Evolutionary conservation across 2,797 vertebrate species (phyloP).

Genomic region (Mus minutoides): DNA sequence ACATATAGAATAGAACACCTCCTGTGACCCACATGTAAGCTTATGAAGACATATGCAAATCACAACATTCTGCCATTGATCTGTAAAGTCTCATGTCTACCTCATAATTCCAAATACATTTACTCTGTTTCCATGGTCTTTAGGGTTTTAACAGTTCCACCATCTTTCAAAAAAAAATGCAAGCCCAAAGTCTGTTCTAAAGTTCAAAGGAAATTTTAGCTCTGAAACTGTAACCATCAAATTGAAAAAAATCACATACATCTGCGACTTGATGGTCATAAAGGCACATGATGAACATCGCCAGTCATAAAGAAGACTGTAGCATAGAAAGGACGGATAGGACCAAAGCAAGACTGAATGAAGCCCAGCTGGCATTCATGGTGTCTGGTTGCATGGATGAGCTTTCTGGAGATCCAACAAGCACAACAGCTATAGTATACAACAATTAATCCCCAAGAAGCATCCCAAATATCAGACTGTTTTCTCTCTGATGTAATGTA

Average conservation of each 20-base stretch:
- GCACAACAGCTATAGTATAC: neutral
- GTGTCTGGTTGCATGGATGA: neutral
- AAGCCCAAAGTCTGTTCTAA: neutral
- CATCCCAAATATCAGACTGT: neutral
- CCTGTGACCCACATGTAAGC: neutral
- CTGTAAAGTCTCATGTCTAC: neutral
- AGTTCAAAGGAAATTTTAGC: neutral
- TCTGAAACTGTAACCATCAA: neutral
- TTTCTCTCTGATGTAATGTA: neutral
- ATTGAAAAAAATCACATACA: neutral
- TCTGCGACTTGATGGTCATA: neutral
- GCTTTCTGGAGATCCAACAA: neutral
- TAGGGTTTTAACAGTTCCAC: neutral
- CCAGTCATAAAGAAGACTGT: neutral
- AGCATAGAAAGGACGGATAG: neutral
- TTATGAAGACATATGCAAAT: neutral
- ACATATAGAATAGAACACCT: neutral
- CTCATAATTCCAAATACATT: neutral
- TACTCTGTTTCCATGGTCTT: neutral
- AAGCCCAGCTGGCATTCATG: neutral
- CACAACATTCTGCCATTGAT: neutral
- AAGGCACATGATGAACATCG: too few relatives aligned
- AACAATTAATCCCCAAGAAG: neutral
- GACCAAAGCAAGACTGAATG: neutral
- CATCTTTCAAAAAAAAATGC: neutral